Percentiles rank a stretch among this genome's conserved stretches.
Evolutionary conservation across 1,140 invertebrate genomes (phyloP).

Genomic region (Formica exsecta): DNA sequence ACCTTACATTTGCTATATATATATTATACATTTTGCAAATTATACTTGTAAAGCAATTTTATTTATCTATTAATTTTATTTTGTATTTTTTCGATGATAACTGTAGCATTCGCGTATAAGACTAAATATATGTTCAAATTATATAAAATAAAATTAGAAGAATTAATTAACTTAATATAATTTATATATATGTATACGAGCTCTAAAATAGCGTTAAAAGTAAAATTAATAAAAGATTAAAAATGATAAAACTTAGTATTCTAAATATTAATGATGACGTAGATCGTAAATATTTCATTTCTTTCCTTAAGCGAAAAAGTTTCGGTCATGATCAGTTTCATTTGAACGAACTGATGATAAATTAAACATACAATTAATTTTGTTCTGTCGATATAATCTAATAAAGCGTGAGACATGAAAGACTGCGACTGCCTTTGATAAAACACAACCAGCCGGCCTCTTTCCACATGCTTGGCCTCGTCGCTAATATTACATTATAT

Average conservation of each 20-base stretch:
- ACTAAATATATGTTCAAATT: background rate
- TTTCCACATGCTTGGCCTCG: constrained; percentile 17
- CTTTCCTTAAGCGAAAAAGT: constrained; percentile 5
- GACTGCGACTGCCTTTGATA: constrained; percentile 73
- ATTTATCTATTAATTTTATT: background rate
- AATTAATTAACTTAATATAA: background rate
- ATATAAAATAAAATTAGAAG: background rate
- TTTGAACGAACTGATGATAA: constrained; percentile 52
- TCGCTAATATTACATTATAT: constrained; percentile 73
- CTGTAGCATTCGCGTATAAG: background rate
- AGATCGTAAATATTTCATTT: background rate
- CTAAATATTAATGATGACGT: background rate
- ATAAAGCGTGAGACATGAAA: constrained; percentile 78
- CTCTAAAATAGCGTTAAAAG: background rate
- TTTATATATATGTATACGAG: background rate
- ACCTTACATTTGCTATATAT: no score
- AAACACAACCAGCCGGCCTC: constrained; percentile 42
- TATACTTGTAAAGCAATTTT: background rate
- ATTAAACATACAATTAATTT: constrained; percentile 74
- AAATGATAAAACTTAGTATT: background rate
- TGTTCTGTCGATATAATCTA: constrained; percentile 65
- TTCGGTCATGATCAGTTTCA: constrained; percentile 31
- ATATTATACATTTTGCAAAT: background rate
- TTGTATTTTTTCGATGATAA: background rate
- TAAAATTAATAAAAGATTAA: background rate